Evolutionary conservation across 2,888 invertebrate genomes (phyloP).

Genomic region (Cantharis lateralis): DNA sequence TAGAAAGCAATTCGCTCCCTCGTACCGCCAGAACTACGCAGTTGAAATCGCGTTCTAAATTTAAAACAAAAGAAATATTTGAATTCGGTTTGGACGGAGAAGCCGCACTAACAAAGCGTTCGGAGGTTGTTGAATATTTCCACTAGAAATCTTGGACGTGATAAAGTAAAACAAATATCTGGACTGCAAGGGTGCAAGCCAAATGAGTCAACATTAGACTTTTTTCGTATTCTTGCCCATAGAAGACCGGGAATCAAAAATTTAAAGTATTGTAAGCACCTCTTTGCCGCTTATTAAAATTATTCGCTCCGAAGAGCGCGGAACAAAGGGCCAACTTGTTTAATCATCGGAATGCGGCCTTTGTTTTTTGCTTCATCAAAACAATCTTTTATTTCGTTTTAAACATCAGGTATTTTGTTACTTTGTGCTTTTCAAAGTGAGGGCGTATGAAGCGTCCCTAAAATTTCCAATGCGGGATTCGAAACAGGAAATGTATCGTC

Average conservation of each 20-base stretch:
- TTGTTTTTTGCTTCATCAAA: not conserved
- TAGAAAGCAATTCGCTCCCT: slow-evolving; percentile 30
- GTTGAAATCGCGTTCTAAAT: slow-evolving; percentile 22
- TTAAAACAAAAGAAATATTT: slow-evolving; percentile 33
- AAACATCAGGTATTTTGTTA: not conserved
- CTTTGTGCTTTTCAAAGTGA: not conserved
- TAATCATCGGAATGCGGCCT: not conserved
- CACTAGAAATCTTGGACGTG: slow-evolving; percentile 48
- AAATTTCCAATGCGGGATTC: not conserved
- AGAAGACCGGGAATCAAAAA: not conserved
- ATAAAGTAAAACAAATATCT: slow-evolving; percentile 50
- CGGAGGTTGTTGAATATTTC: slow-evolving; percentile 41
- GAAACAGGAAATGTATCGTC: not conserved
- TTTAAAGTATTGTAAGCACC: not conserved
- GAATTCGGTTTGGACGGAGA: slow-evolving; percentile 33
- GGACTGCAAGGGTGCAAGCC: not conserved
- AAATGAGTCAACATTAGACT: not conserved
- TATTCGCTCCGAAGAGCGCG: not conserved
- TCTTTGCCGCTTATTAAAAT: not conserved
- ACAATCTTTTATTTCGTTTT: not conserved
- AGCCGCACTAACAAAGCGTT: slow-evolving; percentile 28
- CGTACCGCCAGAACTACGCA: slow-evolving; percentile 20
- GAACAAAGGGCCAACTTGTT: not conserved
- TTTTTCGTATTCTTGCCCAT: not conserved
- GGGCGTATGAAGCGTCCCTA: not conserved